phyloP scores from a whole-genome alignment of 2,113 vertebrate genomes.

The Triplophysa rosa region DNA sequence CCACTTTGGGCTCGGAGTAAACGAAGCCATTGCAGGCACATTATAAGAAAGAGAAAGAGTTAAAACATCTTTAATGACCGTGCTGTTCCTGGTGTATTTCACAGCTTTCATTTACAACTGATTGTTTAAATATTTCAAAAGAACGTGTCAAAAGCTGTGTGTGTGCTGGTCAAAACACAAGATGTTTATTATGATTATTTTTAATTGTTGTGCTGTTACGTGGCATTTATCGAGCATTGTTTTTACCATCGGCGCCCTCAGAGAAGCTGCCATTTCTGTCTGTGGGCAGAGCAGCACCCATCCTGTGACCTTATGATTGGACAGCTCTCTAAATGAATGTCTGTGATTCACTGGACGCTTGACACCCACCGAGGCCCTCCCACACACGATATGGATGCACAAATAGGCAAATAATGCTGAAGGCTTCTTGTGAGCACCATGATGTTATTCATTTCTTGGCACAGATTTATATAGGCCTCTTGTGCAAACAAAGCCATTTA shows the following conservation, averaged over 20 bases:
- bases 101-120: slow-evolving; percentile 28
- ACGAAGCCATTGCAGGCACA: slow-evolving; percentile 56
- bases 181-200: slow-evolving; percentile 7
- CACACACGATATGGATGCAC: slow-evolving; percentile 53
- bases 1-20: slow-evolving; percentile 33
- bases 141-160: neutral
- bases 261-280: slow-evolving; percentile 24
- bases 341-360: slow-evolving; percentile 46
- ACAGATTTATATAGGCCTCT: slow-evolving; percentile 42
- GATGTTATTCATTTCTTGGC: slow-evolving; percentile 56
- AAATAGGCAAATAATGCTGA: slow-evolving; percentile 41
- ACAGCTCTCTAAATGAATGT: slow-evolving; percentile 58
- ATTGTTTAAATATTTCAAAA: slow-evolving; percentile 34
- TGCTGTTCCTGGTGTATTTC: slow-evolving; percentile 44
- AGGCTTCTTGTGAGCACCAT: slow-evolving; percentile 46
- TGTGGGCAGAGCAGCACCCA: slow-evolving; percentile 32
- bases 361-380: slow-evolving; percentile 56
- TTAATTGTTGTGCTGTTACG: neutral
- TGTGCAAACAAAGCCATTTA: slow-evolving; percentile 45
- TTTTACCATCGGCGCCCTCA: slow-evolving; percentile 20
- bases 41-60: slow-evolving; percentile 52
- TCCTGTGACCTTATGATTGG: slow-evolving; percentile 46
- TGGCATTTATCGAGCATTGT: slow-evolving; percentile 29
- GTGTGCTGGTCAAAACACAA: neutral
- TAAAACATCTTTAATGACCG: neutral